Conservation (phyloP, 2,888 invertebrate species). For the Drosophila prostipennis region DNA sequence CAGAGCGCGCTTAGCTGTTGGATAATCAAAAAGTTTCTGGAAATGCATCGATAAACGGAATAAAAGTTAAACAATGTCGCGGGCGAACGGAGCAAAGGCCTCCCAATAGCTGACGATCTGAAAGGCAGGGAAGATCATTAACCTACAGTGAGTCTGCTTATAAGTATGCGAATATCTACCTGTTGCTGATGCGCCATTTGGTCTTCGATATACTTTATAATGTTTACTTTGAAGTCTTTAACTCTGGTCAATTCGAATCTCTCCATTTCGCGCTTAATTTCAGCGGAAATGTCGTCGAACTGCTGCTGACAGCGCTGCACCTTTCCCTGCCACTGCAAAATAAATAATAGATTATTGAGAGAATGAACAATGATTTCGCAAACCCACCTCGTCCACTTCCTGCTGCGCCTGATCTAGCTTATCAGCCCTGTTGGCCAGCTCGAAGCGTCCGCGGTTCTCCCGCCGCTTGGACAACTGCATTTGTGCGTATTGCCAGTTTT, state of each 20-base stretch:
- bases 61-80: slow-evolving; percentile 91
- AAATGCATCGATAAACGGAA: slow-evolving; percentile 53
- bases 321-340: slow-evolving; percentile 94
- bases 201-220: slow-evolving; percentile 96
- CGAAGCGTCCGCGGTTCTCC: slow-evolving; percentile 96
- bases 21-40: slow-evolving; percentile 39
- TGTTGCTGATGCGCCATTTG: slow-evolving; percentile 97
- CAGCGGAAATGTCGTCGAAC: slow-evolving; percentile 96
- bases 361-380: rapidly evolving
- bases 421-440: slow-evolving; percentile 94
- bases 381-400: slow-evolving; percentile 94
- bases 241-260: slow-evolving; percentile 95
- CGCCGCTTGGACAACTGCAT: slow-evolving; percentile 96
- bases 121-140: slow-evolving; percentile 5
- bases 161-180: slow-evolving; percentile 85
- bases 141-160: neutral
- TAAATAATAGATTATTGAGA: neutral
- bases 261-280: slow-evolving; percentile 97
- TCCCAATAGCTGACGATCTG: slow-evolving; percentile 88
- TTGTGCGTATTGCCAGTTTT: slow-evolving; percentile 99
- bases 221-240: slow-evolving; percentile 94
- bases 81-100: slow-evolving; percentile 97
- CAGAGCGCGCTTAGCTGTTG: slow-evolving; percentile 50
- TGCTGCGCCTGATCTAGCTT: slow-evolving; percentile 94
- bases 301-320: slow-evolving; percentile 98